Evolutionary conservation across 2,113 vertebrate genomes (phyloP), one percentile per base, ranked within the genome.

Genomic region (Struthidea cinerea): DNA sequence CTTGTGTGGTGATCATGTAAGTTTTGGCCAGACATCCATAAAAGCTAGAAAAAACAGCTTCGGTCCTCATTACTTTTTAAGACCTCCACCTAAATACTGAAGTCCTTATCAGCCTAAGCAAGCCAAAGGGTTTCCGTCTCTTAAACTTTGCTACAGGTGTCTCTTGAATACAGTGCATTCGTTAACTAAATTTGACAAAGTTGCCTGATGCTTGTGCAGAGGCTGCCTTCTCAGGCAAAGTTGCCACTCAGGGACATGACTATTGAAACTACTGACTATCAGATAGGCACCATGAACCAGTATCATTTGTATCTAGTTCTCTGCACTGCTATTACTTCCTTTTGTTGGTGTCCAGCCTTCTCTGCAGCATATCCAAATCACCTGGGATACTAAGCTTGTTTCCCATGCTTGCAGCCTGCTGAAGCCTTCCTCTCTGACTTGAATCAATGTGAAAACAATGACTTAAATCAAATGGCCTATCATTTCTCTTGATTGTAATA

Each of bases 191-290:
- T 42, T 24, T 3, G 4, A 53, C 27, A 30, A 39, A 55, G 27
- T 57, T 79, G 30, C 35, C 39, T 17, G 42, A 53, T 49, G 47
- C 15, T 41, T 35, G 21, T 32, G 61, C 81, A 91, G 19, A 49
- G 14, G 32, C 28, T 83, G 37, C 42, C 26, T 75, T 80, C 71
- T 37, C 16, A 59, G 56, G 32, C 37, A 75, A 49, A 23, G n/a
- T 0, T 86, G 65, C 16, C 1, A 0, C 41, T 78, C 32, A 78
- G 17, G 13, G 20, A 33, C 27, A 35, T 3, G 3, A 74, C 3
- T 27, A 21, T 11, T 52, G 37, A 83, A 91, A 68, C 11, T 49
- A 15, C 16, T 16, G 27, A 30, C 52, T 37, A 4, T 57, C 39
- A 83, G 24, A 67, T 18, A 53, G 28, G 59, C 55, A 71, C 10